Evolutionary conservation across 1,140 invertebrate species (phyloP), one percentile per base, ranked within the genome.

Genomic region (Apocrypta bakeri): DNA sequence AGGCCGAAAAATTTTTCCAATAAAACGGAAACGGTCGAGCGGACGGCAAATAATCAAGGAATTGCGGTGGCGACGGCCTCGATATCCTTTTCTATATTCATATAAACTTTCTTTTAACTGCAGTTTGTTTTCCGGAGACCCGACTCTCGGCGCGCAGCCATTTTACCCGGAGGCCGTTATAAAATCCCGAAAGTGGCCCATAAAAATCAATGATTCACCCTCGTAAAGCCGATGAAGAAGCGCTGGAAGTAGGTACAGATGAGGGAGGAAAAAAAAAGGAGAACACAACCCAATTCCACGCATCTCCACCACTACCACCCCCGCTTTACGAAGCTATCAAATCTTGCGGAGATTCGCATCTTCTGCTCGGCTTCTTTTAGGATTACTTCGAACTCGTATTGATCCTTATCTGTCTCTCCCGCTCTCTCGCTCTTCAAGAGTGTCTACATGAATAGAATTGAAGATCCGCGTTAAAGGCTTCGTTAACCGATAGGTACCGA

Each of bases 171-270:
- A 37, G 37, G 37, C 71, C 33, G 73, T 56, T 75, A 56, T 75
- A 75, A 75, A 75, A 75, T 61, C 27, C 17, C 73, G 73, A 75
- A 75, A 75, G 74, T 76, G 74, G 29, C 74, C 56, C n/a, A 63
- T 76, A 76, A 76, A 76, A 76, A 76, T 76, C 74, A 76, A 76
- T 76, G 74, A 76, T 61, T 63, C 74, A 76, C 2, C 56, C 48
- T 76, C 74, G 56, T 76, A 76, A 76, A 76, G 21, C 27, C 2
- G n/a, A 73, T 33, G 68, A 71, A 71, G 68, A 21, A 33, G 68
- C 27, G 25, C 29, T 71, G 12, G 31, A 17, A 12, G 33, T 2
- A 37, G 29, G 68, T 3, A 37, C 25, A 31, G 29, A 69, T 6
- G 14, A 2, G 31, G 17, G 27, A 33, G 17, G 31, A 37, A 17